These are phyloP conservation scores for Tetragnatha montana DNA, from an alignment of 2,888 invertebrate species.

Conservation along the genomic window DNA sequence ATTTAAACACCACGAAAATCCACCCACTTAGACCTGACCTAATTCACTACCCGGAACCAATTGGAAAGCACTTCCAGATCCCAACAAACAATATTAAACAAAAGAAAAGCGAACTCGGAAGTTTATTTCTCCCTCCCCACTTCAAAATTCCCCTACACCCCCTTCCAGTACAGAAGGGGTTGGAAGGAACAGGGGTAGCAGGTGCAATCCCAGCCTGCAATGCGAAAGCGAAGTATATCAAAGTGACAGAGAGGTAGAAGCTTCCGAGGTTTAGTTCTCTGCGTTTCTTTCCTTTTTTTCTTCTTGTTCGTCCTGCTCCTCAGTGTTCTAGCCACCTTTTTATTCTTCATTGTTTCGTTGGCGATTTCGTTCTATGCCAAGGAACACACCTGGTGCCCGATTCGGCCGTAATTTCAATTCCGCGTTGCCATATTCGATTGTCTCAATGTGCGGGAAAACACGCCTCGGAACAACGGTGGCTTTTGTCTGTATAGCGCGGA, in stretches of 20 bases:
- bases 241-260: conserved; percentile 58
- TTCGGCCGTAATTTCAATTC: conserved; percentile 48
- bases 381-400: conserved; percentile 64
- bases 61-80: conserved; percentile 34
- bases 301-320: background rate
- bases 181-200: conserved; percentile 34
- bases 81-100: conserved; percentile 33
- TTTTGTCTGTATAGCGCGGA: background rate
- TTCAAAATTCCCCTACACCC: background rate
- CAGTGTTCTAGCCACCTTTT: conserved; percentile 31
- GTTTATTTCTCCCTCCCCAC: background rate
- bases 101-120: conserved; percentile 5
- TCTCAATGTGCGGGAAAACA: conserved; percentile 27
- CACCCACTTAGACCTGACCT: conserved; percentile 61
- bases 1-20: conserved; percentile 58
- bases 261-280: conserved; percentile 21
- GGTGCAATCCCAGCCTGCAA: conserved; percentile 52
- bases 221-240: conserved; percentile 64
- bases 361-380: conserved; percentile 53
- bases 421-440: conserved; percentile 65
- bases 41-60: conserved; percentile 53
- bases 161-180: conserved; percentile 27
- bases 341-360: conserved; percentile 48
- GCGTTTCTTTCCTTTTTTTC: conserved; percentile 28
- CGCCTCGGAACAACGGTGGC: background rate